Percentiles rank a stretch among this genome's conserved stretches.
These are phyloP conservation scores for Allobates femoralis DNA, from an alignment of 2,797 vertebrate species.

Conservation along the genomic window DNA sequence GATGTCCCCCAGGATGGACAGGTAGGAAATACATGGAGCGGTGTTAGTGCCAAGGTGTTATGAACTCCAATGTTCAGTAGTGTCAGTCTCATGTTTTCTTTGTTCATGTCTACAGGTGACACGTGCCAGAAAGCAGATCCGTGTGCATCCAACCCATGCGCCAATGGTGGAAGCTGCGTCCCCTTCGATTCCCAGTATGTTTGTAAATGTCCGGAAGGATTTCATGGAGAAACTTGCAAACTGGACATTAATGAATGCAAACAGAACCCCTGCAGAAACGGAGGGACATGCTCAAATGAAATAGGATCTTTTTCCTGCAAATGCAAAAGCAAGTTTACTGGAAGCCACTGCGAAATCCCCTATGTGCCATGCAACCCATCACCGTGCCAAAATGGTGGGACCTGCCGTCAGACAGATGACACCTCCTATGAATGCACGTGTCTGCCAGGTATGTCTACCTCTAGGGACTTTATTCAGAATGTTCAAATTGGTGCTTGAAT, in stretches of 20 bases:
- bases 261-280: slow-evolving; percentile 81
- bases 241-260: slow-evolving; percentile 91
- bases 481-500: too few species aligned
- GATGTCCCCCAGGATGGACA: slow-evolving; percentile 93
- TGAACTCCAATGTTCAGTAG: background rate
- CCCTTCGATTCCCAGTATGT: slow-evolving; percentile 88
- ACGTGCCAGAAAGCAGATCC: slow-evolving; percentile 91
- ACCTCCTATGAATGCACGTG: slow-evolving; percentile 89
- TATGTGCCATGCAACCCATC: slow-evolving; percentile 96
- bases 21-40: slow-evolving; percentile 74
- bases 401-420: slow-evolving; percentile 92
- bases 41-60: background rate
- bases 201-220: slow-evolving; percentile 84
- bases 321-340: slow-evolving; percentile 84
- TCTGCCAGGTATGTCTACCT: slow-evolving; percentile 82
- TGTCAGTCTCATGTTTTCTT: background rate
- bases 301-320: slow-evolving; percentile 89
- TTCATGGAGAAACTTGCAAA: slow-evolving; percentile 91
- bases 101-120: slow-evolving; percentile 78
- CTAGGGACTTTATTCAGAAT: too few species aligned
- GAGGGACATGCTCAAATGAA: slow-evolving; percentile 87
- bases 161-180: slow-evolving; percentile 90
- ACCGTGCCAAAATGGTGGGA: slow-evolving; percentile 93
- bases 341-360: slow-evolving; percentile 85
- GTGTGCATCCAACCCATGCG: slow-evolving; percentile 95